phyloP scores from a whole-genome alignment of 2,888 invertebrate species.

The Aphidoletes aphidimyza region DNA sequence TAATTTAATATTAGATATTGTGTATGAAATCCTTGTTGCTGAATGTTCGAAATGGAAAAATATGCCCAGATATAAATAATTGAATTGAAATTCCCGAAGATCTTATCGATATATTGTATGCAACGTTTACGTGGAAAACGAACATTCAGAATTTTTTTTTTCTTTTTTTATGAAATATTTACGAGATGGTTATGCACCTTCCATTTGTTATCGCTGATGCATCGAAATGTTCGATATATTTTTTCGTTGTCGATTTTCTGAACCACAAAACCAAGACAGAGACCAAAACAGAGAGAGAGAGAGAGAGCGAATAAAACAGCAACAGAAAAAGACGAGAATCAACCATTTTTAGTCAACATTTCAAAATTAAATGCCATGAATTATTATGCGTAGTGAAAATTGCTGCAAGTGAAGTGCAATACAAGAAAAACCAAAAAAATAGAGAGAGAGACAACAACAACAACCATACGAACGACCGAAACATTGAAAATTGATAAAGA shows the following conservation, averaged over 20 bases:
- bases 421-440: not conserved
- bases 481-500: constrained; percentile 32
- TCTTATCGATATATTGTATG: constrained; percentile 37
- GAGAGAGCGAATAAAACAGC: too few relatives aligned
- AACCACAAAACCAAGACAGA: too few relatives aligned
- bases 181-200: constrained; percentile 25
- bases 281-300: too few relatives aligned
- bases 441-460: not conserved
- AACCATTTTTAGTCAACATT: not conserved
- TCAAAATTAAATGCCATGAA: not conserved
- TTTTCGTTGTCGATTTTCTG: constrained; percentile 27
- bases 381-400: too few relatives aligned
- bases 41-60: not conserved
- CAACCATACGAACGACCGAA: not conserved
- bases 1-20: not conserved
- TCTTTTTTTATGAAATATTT: constrained; percentile 37
- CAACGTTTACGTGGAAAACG: too few relatives aligned
- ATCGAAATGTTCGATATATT: not conserved
- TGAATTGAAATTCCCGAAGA: constrained; percentile 19
- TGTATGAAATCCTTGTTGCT: too few relatives aligned
- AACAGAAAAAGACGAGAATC: too few relatives aligned
- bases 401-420: not conserved
- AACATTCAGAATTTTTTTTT: too few relatives aligned
- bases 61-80: not conserved
- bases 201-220: constrained; percentile 22